Percentiles rank a stretch among this genome's conserved stretches.
These are phyloP conservation scores for Penelope pileata DNA, from an alignment of 2,113 vertebrate species.

Conservation along the genomic window DNA sequence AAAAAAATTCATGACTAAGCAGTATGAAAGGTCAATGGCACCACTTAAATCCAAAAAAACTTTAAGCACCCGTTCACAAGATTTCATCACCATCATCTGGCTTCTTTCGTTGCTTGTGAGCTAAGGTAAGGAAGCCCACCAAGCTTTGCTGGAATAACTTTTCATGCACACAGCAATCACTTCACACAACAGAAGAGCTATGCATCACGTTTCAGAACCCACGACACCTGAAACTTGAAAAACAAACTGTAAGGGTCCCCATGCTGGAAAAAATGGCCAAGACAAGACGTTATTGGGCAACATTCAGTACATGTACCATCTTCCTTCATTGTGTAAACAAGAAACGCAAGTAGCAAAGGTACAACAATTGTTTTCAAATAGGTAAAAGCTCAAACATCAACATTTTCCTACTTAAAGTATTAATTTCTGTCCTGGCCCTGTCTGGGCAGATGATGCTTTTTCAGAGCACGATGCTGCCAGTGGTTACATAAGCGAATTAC, in stretches of 20 bases:
- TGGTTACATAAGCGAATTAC: constrained; percentile 54
- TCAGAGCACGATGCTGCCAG: constrained; percentile 7
- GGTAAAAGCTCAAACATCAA: not conserved
- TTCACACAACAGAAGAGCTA: not conserved
- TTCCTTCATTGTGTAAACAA: not conserved
- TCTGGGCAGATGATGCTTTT: not conserved
- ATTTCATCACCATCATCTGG: not conserved
- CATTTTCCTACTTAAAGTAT: not conserved
- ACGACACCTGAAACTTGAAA: not conserved
- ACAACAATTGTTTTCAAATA: not conserved
- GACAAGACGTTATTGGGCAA: not conserved
- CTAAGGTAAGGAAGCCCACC: not conserved
- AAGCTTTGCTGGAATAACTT: not conserved
- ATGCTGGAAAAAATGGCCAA: not conserved
- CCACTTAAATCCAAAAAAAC: not conserved
- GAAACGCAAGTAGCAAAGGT: not conserved
- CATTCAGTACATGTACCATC: fast-evolving
- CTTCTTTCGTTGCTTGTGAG: not conserved
- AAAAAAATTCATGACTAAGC: not conserved
- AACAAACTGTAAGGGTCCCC: not conserved
- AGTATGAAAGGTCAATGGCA: not conserved
- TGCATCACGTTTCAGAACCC: constrained; percentile 31
- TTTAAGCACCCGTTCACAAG: not conserved
- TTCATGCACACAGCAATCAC: not conserved
- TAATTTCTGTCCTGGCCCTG: not conserved